A percentile compares a stretch with the other conserved stretches of the same genome.
These are phyloP conservation scores for Sardina pilchardus DNA, from an alignment of 2,113 vertebrate genomes.

Conservation along the genomic window DNA sequence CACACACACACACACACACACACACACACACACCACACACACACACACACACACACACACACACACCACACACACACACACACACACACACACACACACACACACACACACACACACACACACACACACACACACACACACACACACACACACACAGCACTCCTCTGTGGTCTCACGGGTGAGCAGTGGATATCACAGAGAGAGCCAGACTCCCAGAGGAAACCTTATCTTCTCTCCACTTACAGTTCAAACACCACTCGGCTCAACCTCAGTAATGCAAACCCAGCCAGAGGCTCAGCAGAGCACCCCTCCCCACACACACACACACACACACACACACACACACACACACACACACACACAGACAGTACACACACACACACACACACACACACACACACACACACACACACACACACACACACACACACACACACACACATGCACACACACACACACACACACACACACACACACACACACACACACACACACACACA, in stretches of 20 bases:
- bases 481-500: no score
- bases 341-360: background rate
- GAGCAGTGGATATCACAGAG: background rate
- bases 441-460: background rate
- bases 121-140: no score
- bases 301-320: background rate
- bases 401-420: background rate
- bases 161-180: background rate
- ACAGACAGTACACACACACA: background rate
- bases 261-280: constrained; percentile 63
- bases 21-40: background rate
- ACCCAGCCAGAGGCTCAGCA: constrained; percentile 35
- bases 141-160: background rate
- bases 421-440: background rate
- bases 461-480: background rate
- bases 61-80: background rate
- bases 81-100: background rate
- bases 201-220: constrained; percentile 46
- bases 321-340: background rate
- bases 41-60: no score
- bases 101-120: background rate
- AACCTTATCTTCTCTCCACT: constrained; percentile 65
- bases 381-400: background rate
- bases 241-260: constrained; percentile 64
- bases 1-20: background rate